Percentiles rank a stretch among this genome's conserved stretches.
These are phyloP conservation scores for Acipenser oxyrinchus DNA, from an alignment of 2,797 vertebrate genomes.

Conservation along the genomic window DNA sequence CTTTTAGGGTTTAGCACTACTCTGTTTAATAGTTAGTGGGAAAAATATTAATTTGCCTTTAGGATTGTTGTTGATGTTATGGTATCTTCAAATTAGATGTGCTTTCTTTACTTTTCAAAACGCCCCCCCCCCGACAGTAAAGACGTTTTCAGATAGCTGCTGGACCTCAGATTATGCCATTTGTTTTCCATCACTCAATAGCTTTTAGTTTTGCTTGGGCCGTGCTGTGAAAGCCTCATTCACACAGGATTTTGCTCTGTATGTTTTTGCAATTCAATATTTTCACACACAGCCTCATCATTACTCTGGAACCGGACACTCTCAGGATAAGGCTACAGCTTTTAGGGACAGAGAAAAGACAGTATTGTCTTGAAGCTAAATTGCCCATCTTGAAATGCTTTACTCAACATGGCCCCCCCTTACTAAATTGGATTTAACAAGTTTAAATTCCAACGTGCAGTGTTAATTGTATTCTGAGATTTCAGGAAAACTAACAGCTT, in stretches of 20 bases:
- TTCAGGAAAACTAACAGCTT: too few species aligned
- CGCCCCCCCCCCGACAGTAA: neutral
- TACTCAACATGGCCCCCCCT: conserved; percentile 40
- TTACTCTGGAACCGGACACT: conserved; percentile 89
- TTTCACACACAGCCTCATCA: conserved; percentile 92
- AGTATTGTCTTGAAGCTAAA: conserved; percentile 54
- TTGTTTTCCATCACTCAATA: conserved; percentile 89
- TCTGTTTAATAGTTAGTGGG: too few species aligned
- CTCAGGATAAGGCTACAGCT: conserved; percentile 66
- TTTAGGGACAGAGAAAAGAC: conserved; percentile 59
- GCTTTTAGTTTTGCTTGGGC: conserved; percentile 53
- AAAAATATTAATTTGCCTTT: too few species aligned
- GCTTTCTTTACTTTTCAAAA: neutral
- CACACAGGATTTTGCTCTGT: conserved; percentile 76
- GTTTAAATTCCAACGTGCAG: too few species aligned
- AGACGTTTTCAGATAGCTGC: neutral
- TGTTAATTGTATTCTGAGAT: too few species aligned
- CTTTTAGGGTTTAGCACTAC: too few species aligned
- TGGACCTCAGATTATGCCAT: conserved; percentile 70
- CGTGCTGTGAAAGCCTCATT: conserved; percentile 81
- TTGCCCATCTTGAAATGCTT: conserved; percentile 63
- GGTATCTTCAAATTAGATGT: neutral
- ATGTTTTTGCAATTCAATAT: conserved; percentile 99
- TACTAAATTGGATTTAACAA: too few species aligned
- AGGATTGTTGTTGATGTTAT: too few species aligned